Evolutionary conservation across 2,797 vertebrate genomes (phyloP).

Genomic region (Acanthurus tractus): DNA sequence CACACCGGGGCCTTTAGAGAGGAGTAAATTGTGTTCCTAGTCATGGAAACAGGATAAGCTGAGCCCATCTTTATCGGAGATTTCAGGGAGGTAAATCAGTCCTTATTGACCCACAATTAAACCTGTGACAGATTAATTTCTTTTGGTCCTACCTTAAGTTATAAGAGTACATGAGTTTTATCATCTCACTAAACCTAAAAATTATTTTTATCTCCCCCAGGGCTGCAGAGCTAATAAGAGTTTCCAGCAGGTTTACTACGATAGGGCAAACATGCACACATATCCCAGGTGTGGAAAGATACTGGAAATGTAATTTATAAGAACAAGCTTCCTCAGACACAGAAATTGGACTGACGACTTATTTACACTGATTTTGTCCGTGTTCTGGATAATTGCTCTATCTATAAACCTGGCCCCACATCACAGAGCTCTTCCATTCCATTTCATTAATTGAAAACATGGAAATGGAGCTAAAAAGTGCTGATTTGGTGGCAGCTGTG

Average conservation of each 20-base stretch:
- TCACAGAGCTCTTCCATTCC: slow-evolving; percentile 11
- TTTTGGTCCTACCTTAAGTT: background rate
- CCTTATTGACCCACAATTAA: slow-evolving; percentile 7
- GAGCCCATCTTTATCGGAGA: background rate
- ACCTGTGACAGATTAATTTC: background rate
- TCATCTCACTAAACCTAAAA: slow-evolving; percentile 11
- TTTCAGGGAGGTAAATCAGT: background rate
- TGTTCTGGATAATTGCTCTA: slow-evolving; percentile 12
- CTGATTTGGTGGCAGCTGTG: slow-evolving; percentile 9
- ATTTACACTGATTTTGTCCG: slow-evolving; percentile 2
- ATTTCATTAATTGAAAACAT: slow-evolving; percentile 29
- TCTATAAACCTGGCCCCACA: slow-evolving; percentile 13
- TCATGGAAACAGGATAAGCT: slow-evolving; percentile 4
- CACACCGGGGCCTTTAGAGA: background rate
- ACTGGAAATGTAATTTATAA: slow-evolving; percentile 4
- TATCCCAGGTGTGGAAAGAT: background rate
- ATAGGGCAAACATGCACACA: background rate
- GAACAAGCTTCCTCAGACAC: slow-evolving; percentile 26
- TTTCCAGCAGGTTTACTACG: slow-evolving; percentile 5
- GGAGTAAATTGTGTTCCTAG: slow-evolving; percentile 27
- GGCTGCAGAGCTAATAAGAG: background rate
- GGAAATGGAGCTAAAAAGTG: background rate
- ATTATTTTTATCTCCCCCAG: background rate
- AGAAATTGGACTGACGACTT: background rate
- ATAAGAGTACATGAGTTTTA: slow-evolving; percentile 5